Evolutionary conservation across 1,140 invertebrate genomes (phyloP), one percentile per base, ranked within the genome.

Genomic region (Anastatus disparis): DNA sequence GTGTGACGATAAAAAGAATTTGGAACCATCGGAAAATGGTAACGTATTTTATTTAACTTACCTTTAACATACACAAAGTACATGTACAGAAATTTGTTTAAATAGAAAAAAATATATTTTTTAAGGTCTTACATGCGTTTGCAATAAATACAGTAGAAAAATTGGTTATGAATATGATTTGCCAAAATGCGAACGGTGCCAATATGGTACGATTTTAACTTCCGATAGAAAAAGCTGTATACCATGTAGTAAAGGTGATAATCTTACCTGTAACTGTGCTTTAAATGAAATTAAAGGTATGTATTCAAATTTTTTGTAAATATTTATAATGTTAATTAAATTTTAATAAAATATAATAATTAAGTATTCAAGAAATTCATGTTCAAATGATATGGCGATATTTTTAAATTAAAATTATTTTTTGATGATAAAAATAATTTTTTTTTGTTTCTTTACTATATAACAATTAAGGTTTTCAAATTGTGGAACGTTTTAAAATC

Each of bases 171-270:
- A 78, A 56, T 69, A 78, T 72, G 74, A 75, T 48, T 52, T 74
- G 46, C 79, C 80, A 10, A 44, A 77, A 46, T 87, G 85, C 65
- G 42, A 74, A 56, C 38, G 9, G 15, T 87, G 84, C 72, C 70
- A 66, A 44, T 56, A 63, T 65, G 75, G 82, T 55, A 75, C 77
- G 52, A 75, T 79, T 20, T 74, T 79, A 8, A 84, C 81, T 9
- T 67, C 58, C 17, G 83, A 86, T 77, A 74, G 77, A 68, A 71
- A 70, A 61, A 74, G 81, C 40, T 88, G 86, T 63, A 74, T 87
- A 38, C 9, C 70, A 15, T 87, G 85, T 72, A 69, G 24, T 74
- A 76, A 75, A 24, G 46, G 62, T 13, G 74, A 72, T 38, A 76
- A 75, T 52, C 59, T 56, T 26, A 74, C 53, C 17, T 86, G 84